Evolutionary conservation across 1,140 invertebrate species (phyloP).

Genomic region (Gonioctena quinquepunctata): DNA sequence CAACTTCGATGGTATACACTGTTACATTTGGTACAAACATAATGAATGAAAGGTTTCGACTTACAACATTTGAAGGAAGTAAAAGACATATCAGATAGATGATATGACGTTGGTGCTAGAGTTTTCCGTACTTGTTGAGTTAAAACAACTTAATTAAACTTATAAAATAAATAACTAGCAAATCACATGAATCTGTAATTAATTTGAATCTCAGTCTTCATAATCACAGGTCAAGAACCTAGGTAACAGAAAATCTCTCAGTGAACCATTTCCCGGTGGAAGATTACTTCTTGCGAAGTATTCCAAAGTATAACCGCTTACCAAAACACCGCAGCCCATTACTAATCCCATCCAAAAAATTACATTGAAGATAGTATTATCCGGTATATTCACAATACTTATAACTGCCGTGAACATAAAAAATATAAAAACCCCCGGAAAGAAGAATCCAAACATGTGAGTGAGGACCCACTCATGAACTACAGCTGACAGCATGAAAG

Average conservation of each 20-base stretch:
- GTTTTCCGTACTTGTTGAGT: too few species aligned
- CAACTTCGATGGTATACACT: too few species aligned
- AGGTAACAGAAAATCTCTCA: conserved; percentile 59
- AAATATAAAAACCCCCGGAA: conserved; percentile 78
- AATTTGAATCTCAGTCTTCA: conserved; percentile 22
- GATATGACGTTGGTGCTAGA: too few species aligned
- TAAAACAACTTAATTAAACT: too few species aligned
- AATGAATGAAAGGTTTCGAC: too few species aligned
- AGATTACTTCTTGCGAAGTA: conserved; percentile 84
- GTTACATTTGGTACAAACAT: too few species aligned
- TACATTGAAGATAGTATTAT: conserved; percentile 69
- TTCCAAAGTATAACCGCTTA: conserved; percentile 83
- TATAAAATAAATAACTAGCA: too few species aligned
- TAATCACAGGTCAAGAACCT: conserved; percentile 52
- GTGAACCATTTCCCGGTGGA: conserved; percentile 47
- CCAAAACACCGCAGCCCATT: conserved; percentile 74
- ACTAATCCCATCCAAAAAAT: conserved; percentile 81
- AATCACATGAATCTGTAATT: too few species aligned
- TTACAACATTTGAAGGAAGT: too few species aligned
- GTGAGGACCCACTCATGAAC: conserved; percentile 77
- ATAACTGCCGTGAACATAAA: conserved; percentile 67
- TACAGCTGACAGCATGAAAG: conserved; percentile 59
- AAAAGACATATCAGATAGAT: too few species aligned
- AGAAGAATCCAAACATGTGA: conserved; percentile 81
- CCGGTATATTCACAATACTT: conserved; percentile 61